Evolutionary conservation across 2,888 invertebrate species (phyloP).

Genomic region (Plebejus anna): DNA sequence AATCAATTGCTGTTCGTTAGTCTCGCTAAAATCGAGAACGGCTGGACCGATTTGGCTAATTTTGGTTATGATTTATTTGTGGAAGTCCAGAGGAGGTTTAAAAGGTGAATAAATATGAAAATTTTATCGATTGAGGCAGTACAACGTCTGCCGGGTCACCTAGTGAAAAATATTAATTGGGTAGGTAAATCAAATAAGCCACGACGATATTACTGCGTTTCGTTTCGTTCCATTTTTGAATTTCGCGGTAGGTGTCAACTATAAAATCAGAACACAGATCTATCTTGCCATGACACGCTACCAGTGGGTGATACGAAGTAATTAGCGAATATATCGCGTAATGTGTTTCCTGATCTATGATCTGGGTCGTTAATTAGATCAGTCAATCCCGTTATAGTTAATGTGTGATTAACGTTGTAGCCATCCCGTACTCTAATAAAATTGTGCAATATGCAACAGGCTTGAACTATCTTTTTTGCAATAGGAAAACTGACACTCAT

Average conservation of each 20-base stretch:
- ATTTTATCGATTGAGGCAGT: too few species aligned
- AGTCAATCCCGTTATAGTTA: constrained; percentile 18
- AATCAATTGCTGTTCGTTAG: background rate
- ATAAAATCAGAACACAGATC: constrained; percentile 25
- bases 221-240: too few species aligned
- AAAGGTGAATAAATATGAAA: too few species aligned
- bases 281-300: background rate
- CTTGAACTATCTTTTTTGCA: constrained; percentile 29
- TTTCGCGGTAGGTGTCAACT: constrained; percentile 21
- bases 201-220: too few species aligned
- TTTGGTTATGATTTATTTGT: too few species aligned
- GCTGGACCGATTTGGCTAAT: background rate
- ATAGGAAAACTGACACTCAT: constrained; percentile 23
- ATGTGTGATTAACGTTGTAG: constrained; percentile 18
- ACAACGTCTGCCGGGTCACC: too few species aligned
- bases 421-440: constrained; percentile 28
- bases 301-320: background rate
- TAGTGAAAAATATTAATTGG: too few species aligned
- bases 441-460: constrained; percentile 26
- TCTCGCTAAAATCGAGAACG: constrained; percentile 1
- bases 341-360: constrained; percentile 26
- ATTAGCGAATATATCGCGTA: constrained; percentile 25
- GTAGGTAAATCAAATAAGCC: too few species aligned
- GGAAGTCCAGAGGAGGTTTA: too few species aligned
- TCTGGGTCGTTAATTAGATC: constrained; percentile 1